A percentile compares a stretch with the other conserved stretches of the same genome.
These are phyloP conservation scores for Mamestra brassicae DNA, from an alignment of 2,888 invertebrate genomes.

Conservation along the genomic window DNA sequence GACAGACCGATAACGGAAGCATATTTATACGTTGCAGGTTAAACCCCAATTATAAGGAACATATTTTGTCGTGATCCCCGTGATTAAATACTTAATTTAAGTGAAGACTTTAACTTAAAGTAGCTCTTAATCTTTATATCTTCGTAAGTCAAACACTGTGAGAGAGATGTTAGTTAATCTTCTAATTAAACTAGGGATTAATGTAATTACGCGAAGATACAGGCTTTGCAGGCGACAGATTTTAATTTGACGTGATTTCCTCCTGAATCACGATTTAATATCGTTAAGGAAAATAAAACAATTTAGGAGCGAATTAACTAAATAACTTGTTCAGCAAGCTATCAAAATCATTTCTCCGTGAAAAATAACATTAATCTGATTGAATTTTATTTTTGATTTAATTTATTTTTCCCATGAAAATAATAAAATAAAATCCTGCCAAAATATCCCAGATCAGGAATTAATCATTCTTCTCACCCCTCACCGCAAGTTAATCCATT, in stretches of 20 bases:
- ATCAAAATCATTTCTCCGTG: neutral
- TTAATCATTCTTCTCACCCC: constrained; percentile 12
- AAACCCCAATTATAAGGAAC: neutral
- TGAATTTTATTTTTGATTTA: neutral
- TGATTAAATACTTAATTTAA: constrained; percentile 24
- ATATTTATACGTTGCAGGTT: neutral
- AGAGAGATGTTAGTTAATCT: constrained; percentile 58
- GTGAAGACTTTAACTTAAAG: constrained; percentile 20
- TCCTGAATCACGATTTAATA: neutral
- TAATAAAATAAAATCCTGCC: neutral
- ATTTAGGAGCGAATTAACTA: neutral
- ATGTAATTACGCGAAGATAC: constrained; percentile 37
- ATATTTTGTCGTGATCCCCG: neutral
- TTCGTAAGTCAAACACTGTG: constrained; percentile 11
- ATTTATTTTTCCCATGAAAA: neutral
- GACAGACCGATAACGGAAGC: no score
- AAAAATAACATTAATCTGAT: neutral
- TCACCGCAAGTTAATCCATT: constrained; percentile 21
- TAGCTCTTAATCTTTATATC: constrained; percentile 39
- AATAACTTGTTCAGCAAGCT: neutral
- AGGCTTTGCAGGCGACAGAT: constrained; percentile 16
- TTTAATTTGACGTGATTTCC: constrained; percentile 7
- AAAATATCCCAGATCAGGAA: neutral
- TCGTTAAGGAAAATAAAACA: neutral
- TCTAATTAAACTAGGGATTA: constrained; percentile 66